Conservation (phyloP, 2,113 vertebrate genomes). For the Myrmecophaga tridactyla region DNA sequence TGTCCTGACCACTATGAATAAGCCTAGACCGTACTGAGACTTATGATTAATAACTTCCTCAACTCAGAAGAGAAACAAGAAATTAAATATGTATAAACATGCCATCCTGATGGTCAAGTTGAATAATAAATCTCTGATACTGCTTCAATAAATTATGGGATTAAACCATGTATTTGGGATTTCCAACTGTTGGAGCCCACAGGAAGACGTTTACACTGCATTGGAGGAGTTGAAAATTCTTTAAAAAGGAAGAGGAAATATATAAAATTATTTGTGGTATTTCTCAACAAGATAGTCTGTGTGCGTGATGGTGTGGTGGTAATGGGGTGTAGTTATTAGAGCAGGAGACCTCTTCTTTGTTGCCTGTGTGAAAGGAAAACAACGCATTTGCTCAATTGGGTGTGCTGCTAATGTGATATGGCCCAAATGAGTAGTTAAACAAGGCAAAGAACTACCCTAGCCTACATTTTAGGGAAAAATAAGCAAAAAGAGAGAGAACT, state of each 20-base stretch:
- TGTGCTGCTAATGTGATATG: not conserved
- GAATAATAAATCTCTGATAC: slow-evolving; percentile 84
- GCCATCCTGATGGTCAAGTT: slow-evolving; percentile 82
- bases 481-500: slow-evolving; percentile 10
- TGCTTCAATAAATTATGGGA: slow-evolving; percentile 78
- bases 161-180: slow-evolving; percentile 74
- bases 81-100: slow-evolving; percentile 83
- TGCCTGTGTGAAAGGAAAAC: not conserved
- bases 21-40: slow-evolving; percentile 77
- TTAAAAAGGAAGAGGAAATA: not conserved
- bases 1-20: slow-evolving; percentile 76
- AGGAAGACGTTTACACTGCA: slow-evolving; percentile 59
- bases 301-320: not conserved
- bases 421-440: slow-evolving; percentile 21
- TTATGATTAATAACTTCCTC: slow-evolving; percentile 76
- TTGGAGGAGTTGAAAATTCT: slow-evolving; percentile 53
- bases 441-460: not conserved
- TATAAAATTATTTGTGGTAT: slow-evolving; percentile 38
- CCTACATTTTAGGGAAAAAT: slow-evolving; percentile 22
- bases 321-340: not conserved
- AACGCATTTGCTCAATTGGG: not conserved
- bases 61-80: slow-evolving; percentile 82
- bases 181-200: slow-evolving; percentile 66
- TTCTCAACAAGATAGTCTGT: slow-evolving; percentile 40
- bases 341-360: not conserved